A percentile compares a stretch with the other conserved stretches of the same genome.
Evolutionary conservation across 2,888 invertebrate genomes (phyloP).

Genomic region (Amblyteles armatorius): DNA sequence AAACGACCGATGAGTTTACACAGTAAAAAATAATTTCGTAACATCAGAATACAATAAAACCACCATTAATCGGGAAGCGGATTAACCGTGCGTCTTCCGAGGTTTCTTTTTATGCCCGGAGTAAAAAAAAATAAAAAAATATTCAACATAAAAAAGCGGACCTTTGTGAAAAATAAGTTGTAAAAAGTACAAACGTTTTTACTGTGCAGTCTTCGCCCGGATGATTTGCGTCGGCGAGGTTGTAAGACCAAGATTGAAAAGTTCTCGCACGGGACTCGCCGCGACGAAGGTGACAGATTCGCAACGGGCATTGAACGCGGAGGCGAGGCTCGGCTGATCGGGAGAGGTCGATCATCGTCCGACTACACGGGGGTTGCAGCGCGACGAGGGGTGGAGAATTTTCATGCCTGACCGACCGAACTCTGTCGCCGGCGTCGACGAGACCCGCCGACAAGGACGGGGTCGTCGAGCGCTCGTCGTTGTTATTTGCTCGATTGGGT

Average conservation of each 20-base stretch:
- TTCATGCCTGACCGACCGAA: constrained; percentile 77
- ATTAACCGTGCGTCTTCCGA: too few species aligned
- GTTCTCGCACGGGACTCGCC: background rate
- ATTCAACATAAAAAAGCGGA: too few species aligned
- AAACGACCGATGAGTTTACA: too few species aligned
- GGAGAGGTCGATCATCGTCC: constrained; percentile 73
- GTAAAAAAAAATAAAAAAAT: too few species aligned
- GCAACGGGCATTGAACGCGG: constrained; percentile 56
- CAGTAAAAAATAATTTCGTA: too few species aligned
- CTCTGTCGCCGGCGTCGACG: constrained; percentile 65
- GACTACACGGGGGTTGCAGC: constrained; percentile 71
- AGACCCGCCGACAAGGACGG: constrained; percentile 86
- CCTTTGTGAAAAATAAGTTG: too few species aligned
- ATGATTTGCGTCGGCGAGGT: background rate
- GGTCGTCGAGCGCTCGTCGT: constrained; percentile 85
- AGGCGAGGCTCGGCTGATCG: constrained; percentile 30
- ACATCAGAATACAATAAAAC: too few species aligned
- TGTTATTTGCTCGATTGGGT: background rate
- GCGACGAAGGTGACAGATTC: constrained; percentile 58
- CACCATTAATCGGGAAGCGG: too few species aligned
- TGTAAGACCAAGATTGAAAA: background rate
- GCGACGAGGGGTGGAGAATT: constrained; percentile 78
- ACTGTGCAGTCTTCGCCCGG: background rate
- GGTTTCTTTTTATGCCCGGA: too few species aligned
- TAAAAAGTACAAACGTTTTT: background rate